Evolutionary conservation across 2,113 vertebrate genomes (phyloP), one percentile per base, ranked within the genome.

Genomic region (Sylvia atricapilla): DNA sequence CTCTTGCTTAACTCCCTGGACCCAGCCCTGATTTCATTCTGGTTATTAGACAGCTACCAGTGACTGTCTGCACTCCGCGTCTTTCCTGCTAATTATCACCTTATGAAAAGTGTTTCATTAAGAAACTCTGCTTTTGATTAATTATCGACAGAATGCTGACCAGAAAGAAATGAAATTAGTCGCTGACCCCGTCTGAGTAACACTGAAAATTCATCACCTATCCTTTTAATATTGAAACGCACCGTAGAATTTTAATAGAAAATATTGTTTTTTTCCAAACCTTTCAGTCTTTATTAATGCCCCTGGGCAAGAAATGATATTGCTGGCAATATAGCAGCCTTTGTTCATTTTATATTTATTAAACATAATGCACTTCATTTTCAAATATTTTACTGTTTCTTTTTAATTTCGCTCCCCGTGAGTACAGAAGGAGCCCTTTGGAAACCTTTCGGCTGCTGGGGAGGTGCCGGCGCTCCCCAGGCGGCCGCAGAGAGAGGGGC

Each of bases 81-180:
- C 93, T 98, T 98, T 98, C 98, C 98, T 98, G 98, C 98, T 99
- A 99, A 99, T 99, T 99, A 99, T 99, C 99, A 99, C 99, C 98
- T 98, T 97, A 98, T 98, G 98, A 99, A 98, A 99, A 99, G 99
- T 99, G 99, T 99, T 99, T 99, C 99, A 99, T 99, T 99, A 99
- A 98, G 98, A 98, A 98, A 98, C 98, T 98, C 98, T 97, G 98
- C 98, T 98, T 98, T 98, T 98, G 98, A 98, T 98, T 99, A 99
- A 99, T 99, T 99, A 99, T 98, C 98, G 98, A 98, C 99, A 99
- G 98, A 98, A 98, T 98, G 98, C 98, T 99, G 98, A 99, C 98
- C 99, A 98, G 98, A 98, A 98, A 98, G 98, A 98, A 98, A 98
- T 98, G 98, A 98, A 98, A 98, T 98, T 98, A 98, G 98, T 98